phyloP scores from a whole-genome alignment of 2,888 invertebrate genomes.

The Unio delphinus region DNA sequence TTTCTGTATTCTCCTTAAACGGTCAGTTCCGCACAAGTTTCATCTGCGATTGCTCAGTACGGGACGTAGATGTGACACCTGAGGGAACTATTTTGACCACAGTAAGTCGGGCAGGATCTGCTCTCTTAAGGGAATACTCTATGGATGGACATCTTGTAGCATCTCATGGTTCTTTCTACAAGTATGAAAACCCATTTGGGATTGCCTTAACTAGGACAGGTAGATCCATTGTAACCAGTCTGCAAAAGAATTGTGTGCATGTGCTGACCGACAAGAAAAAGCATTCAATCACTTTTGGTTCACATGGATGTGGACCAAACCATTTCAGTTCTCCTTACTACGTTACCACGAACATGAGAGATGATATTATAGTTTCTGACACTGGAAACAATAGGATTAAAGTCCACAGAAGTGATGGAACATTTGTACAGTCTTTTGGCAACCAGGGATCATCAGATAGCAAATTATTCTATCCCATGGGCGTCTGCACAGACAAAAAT shows the following conservation, averaged over 20 bases:
- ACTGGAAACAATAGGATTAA: conserved; percentile 57
- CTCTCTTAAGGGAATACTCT: conserved; percentile 43
- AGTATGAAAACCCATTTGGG: conserved; percentile 52
- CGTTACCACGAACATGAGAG: conserved; percentile 42
- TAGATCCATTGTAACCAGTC: conserved; percentile 45
- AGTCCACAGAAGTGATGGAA: conserved; percentile 48
- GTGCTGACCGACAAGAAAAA: conserved; percentile 46
- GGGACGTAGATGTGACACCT: conserved; percentile 42
- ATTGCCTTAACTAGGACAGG: conserved; percentile 39
- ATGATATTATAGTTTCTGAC: conserved; percentile 55
- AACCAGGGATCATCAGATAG: conserved; percentile 45
- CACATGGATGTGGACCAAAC: conserved; percentile 44
- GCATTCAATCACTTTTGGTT: conserved; percentile 49
- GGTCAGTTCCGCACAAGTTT: conserved; percentile 44
- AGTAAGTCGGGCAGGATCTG: conserved; percentile 40
- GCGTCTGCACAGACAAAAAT: conserved; percentile 50
- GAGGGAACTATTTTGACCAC: conserved; percentile 39
- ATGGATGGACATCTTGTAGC: conserved; percentile 38
- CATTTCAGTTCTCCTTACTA: conserved; percentile 51
- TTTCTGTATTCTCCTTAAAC: conserved; percentile 33
- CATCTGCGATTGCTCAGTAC: conserved; percentile 46
- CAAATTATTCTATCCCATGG: conserved; percentile 56
- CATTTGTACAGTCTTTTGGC: conserved; percentile 44
- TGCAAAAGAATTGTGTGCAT: conserved; percentile 48
- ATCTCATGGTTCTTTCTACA: conserved; percentile 42